Base-by-base conservation (phyloP, 1,140 invertebrate species). In the Drosophila lacteicornis region DNA sequence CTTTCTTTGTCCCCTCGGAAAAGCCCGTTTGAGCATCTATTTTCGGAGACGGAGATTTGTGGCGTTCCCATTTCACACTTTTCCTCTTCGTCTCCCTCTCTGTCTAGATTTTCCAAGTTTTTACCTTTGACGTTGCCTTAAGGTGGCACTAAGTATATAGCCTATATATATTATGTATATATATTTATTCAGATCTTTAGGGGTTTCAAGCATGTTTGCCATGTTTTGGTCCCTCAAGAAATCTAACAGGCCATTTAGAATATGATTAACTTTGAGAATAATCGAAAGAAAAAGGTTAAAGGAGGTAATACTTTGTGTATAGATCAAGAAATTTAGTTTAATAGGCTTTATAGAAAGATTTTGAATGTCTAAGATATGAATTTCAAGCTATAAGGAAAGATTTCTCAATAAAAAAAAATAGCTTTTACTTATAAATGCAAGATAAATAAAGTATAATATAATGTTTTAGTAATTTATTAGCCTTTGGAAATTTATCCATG, bases 71-170 rank as follows among this genome's bases (percentile, higher is more conserved):
- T 84, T 87, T 88, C 69, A 71, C 67, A 46, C 53, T 60, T 73
- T 68, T 57, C 38, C 49, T 17, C 68, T 30, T 42, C 27, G 13
- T 36, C 17, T 2, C 9, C 13, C 33, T 38, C 33, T 40, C 19
- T 56, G 53, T 22, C 63, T 43, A 63, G 36, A 27, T 49, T 25
- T 33, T 73, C 49, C 65, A 56, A 90, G 73, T 88, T 88, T 83
- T 88, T 88, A 88, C 84, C 84, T 86, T 87, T 87, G 83, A 86
- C 83, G 82, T 60, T 78, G 82, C 75, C 78, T 68, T 55, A 87
- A 87, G 84, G 84, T 84, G 82, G 84, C 84, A 66, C 60, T 56
- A 76, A 75, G 81, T 82, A 76, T 66, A 74, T 60, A 62, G 68
- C 51, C 66, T 79, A 76, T 40, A 47, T 46, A 55, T 58, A 33